Base-by-base conservation (phyloP, 2,113 vertebrate species). In the Poeciliopsis retropinna region DNA sequence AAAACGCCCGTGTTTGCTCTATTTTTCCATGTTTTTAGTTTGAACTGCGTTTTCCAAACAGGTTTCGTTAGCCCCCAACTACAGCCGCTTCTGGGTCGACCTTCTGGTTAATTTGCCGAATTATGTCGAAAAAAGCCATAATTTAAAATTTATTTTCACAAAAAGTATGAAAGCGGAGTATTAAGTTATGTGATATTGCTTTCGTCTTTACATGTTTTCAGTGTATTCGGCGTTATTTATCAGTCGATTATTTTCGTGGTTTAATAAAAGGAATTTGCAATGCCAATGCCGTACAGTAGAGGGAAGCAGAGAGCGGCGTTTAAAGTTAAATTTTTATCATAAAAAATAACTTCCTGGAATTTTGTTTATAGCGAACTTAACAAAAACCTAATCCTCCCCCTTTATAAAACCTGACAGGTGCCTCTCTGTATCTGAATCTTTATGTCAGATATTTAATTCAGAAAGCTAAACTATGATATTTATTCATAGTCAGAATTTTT, bases 281-380 rank as follows among this genome's bases (percentile, higher is more conserved):
- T 39, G 13, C 19, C 19, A 25, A 3, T 19, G 37, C 12, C 61
- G 22, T 2, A 62, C 76, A 47, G 10, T 13, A 39, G 15, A 1
- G 70, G 79, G 85, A 82, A 70, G 76, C 13, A 76, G 31, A 0
- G 81, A 85, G 67, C 17, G 22, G 4, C 44, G 44, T 37, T 70
- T 19, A 57, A 51, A 71, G 31, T 15, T 61, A 4, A 39, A 8
- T 0, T 8, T 67, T 66, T 30, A 19, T 61, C 0, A 13, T 14
- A 15, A 25, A 64, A 61, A 32, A 9, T 10, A 6, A 69, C 6
- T n/a, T 41, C 60, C 47, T 75, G n/a, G 9, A 47, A 29, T 32
- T 14, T 41, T 79, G 0, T 6, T 19, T 17, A 15, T 60, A n/a
- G 3, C 15, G 0, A 25, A 72, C 22, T 1, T 67, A 17, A 70